phyloP scores from a whole-genome alignment of 2,113 vertebrate genomes.

The Quiscalus mexicanus region DNA sequence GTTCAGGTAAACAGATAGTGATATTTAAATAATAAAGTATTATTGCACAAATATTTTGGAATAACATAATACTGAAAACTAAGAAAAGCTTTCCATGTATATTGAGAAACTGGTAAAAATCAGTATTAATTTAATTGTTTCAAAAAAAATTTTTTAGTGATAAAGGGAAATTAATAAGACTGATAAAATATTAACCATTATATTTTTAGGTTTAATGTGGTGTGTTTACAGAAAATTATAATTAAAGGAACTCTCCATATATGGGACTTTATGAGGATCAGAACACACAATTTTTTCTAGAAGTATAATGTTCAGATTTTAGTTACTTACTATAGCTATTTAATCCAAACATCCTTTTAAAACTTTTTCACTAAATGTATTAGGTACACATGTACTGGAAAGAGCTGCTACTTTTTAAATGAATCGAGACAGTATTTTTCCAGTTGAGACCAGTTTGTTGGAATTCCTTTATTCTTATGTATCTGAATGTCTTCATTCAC shows the following conservation, averaged over 20 bases:
- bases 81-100: not conserved
- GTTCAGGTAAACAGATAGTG: not conserved
- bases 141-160: not conserved
- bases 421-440: not conserved
- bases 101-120: not conserved
- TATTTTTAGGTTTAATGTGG: not conserved
- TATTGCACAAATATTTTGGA: not conserved
- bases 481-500: not conserved
- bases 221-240: not conserved
- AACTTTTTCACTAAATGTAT: not conserved
- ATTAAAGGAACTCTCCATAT: not conserved
- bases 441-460: not conserved
- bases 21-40: not conserved
- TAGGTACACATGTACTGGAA: not conserved
- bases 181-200: not conserved
- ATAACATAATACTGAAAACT: not conserved
- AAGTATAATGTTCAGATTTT: not conserved
- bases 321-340: not conserved
- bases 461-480: not conserved
- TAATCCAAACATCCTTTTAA: not conserved
- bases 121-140: not conserved
- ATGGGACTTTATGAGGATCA: not conserved
- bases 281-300: not conserved
- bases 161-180: not conserved
- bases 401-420: not conserved